Evolutionary conservation across 2,888 invertebrate genomes (phyloP).

Genomic region (Ennomos fuscantarius): DNA sequence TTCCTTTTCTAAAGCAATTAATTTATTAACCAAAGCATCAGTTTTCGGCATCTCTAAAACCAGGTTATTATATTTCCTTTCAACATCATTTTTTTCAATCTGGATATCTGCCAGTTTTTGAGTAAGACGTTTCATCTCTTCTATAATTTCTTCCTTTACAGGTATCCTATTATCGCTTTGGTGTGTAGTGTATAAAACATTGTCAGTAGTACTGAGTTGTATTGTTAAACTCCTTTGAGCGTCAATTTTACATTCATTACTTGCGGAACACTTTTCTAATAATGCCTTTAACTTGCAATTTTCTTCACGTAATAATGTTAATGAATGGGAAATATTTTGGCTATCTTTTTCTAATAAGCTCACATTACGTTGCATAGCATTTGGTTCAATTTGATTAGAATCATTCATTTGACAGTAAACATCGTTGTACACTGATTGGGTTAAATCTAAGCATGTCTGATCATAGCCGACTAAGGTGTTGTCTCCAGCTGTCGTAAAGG

Average conservation of each 20-base stretch:
- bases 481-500: slow-evolving; percentile 62
- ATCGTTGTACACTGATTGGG: slow-evolving; percentile 62
- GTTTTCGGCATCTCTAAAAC: slow-evolving; percentile 59
- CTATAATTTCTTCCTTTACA: slow-evolving; percentile 28
- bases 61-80: slow-evolving; percentile 61
- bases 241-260: slow-evolving; percentile 40
- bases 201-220: slow-evolving; percentile 13
- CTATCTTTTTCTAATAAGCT: slow-evolving; percentile 47
- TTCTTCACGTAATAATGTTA: slow-evolving; percentile 57
- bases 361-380: slow-evolving; percentile 45
- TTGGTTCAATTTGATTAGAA: slow-evolving; percentile 44
- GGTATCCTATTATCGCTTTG: slow-evolving; percentile 1
- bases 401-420: slow-evolving; percentile 58
- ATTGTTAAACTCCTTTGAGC: slow-evolving; percentile 54
- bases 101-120: slow-evolving; percentile 50
- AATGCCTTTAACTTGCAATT: slow-evolving; percentile 55
- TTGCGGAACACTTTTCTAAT: slow-evolving; percentile 43
- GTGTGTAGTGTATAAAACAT: slow-evolving; percentile 12
- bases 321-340: slow-evolving; percentile 45
- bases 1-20: slow-evolving; percentile 60
- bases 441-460: slow-evolving; percentile 69
- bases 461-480: slow-evolving; percentile 67
- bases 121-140: slow-evolving; percentile 49
- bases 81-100: slow-evolving; percentile 54
- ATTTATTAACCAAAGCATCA: slow-evolving; percentile 58